Conservation (phyloP, 2,797 vertebrate species). For the Halcyon badia region DNA sequence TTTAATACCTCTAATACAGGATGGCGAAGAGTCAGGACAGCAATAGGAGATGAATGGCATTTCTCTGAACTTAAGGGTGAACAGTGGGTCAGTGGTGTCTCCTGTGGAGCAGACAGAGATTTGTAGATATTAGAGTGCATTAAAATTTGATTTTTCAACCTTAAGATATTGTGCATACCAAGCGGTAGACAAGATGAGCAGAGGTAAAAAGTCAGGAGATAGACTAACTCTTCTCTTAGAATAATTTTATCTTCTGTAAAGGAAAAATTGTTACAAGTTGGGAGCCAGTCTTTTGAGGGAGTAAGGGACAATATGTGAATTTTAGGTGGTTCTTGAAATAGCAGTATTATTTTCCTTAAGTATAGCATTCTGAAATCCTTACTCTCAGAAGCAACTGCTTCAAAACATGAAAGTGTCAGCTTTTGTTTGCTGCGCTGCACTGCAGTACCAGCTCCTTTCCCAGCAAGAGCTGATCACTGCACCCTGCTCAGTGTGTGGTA, state of each 20-base stretch:
- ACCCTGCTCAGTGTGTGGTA: background rate
- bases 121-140: background rate
- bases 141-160: slow-evolving; percentile 21
- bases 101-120: background rate
- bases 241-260: background rate
- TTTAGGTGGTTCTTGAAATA: background rate
- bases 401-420: background rate
- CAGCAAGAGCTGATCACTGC: background rate
- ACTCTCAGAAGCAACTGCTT: background rate
- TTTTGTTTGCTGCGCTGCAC: background rate
- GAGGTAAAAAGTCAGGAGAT: background rate
- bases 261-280: background rate
- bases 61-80: background rate
- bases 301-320: background rate
- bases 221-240: background rate
- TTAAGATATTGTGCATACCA: background rate
- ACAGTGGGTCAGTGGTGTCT: background rate
- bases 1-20: background rate
- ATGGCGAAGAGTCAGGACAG: background rate
- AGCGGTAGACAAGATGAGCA: background rate
- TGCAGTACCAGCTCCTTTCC: background rate
- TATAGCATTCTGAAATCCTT: background rate
- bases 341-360: background rate
- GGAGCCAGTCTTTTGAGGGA: background rate
- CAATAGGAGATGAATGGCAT: background rate